Conservation (phyloP, 2,888 invertebrate species). For the Volucella zonaria region DNA sequence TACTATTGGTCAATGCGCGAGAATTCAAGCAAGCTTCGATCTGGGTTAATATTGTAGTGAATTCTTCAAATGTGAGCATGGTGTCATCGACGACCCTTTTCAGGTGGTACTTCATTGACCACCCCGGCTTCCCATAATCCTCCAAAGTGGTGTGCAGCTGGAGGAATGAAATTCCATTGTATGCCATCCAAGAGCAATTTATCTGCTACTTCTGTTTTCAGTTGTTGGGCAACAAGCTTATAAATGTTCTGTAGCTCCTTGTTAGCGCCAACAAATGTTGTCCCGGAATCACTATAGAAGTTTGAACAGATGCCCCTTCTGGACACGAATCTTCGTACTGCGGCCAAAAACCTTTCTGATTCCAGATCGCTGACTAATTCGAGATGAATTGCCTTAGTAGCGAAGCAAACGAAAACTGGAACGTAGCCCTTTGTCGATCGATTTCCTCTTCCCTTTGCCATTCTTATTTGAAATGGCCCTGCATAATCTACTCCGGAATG, state of each 20-base stretch:
- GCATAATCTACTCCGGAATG: slow-evolving; percentile 1
- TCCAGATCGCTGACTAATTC: slow-evolving; percentile 9
- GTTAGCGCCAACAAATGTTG: not conserved
- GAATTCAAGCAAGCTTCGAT: too few relatives aligned
- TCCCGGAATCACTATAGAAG: not conserved
- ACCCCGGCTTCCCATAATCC: not conserved
- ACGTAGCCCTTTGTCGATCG: not conserved
- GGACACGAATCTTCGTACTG: slow-evolving; percentile 6
- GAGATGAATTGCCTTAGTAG: slow-evolving; percentile 4
- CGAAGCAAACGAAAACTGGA: not conserved
- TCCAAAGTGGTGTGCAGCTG: not conserved
- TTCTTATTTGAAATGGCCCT: slow-evolving; percentile 7
- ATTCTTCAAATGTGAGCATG: too few relatives aligned
- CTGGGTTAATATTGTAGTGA: too few relatives aligned
- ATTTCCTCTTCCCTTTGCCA: slow-evolving; percentile 5
- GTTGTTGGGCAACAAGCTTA: not conserved
- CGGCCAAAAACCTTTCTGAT: slow-evolving; percentile 6
- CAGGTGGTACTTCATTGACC: too few relatives aligned
- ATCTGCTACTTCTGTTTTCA: not conserved
- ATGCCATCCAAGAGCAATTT: slow-evolving; percentile 6
- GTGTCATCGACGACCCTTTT: too few relatives aligned
- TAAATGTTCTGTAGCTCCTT: slow-evolving; percentile 4
- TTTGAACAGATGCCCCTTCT: not conserved
- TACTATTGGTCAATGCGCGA: too few relatives aligned
- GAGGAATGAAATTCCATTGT: slow-evolving; percentile 20